Base-by-base conservation (phyloP, 2,797 vertebrate species). In the Gobio occitaniae region DNA sequence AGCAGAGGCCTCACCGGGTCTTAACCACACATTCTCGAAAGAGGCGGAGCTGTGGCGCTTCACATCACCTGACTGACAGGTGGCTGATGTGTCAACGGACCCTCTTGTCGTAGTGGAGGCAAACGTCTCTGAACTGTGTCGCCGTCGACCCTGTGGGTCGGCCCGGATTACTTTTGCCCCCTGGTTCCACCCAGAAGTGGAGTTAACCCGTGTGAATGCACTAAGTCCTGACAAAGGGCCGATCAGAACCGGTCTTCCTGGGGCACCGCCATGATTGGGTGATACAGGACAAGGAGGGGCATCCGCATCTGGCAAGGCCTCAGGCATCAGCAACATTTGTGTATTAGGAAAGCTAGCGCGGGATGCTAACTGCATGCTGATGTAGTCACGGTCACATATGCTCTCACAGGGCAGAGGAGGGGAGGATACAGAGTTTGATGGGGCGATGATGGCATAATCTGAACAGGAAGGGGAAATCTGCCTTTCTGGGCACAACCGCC, bases 101-200 rank as follows among this genome's bases (percentile, higher is more conserved):
- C 93, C 91, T 84, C 81, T 87, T 1, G 94, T 92, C 0, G 93
- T 90, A 3, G 93, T 94, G 11, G 96, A 96, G 3, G 95, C 94
- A 89, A 97, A 97, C 0, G 96, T 97, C 92, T 97, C 96, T 0
- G 96, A 97, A 89, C 96, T 96, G 82, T 97, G 96, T 56, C 96
- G 91, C 16, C 96, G 94, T 47, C 96, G 92, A 79, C 96, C 96
- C 70, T 96, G 96, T 36, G 95, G 96, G 6, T 95, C 94, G 72
- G 95, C 96, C 4, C 95, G 94, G 89, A 97, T 96, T 87, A 97
- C 96, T 94, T 96, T 96, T 92, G 96, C 95, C 91, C 94, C 95
- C 92, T 95, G 96, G 89, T 92, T 96, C 80, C 91, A 92, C 81
- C 88, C 92, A 36, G 95, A 93, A 72, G 93, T 95, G 54, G 95